Percentiles rank a stretch among this genome's conserved stretches.
Conservation (phyloP, 2,113 vertebrate genomes). For the Mus musculus region DNA sequence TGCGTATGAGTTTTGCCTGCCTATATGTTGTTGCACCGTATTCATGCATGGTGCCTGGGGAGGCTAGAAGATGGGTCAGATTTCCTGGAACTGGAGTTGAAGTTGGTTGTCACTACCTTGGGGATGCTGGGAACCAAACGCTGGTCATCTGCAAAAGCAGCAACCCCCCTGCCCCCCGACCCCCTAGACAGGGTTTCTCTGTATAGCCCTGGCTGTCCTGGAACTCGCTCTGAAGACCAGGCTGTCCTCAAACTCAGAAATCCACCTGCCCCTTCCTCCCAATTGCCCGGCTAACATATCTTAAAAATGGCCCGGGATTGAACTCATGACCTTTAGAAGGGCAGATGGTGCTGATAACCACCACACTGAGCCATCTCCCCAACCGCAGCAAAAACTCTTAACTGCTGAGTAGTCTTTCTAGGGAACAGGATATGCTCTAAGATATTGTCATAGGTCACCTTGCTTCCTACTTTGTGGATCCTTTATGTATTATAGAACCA, state of each 20-base stretch:
- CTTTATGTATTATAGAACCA: slow-evolving; percentile 32
- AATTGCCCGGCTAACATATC: too few relatives aligned
- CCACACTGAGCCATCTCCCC: too few relatives aligned
- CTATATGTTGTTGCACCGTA: background rate
- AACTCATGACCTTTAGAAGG: too few relatives aligned
- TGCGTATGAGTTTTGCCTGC: background rate
- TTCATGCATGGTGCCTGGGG: too few relatives aligned
- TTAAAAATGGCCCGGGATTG: too few relatives aligned
- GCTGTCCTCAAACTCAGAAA: too few relatives aligned
- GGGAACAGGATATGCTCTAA: background rate
- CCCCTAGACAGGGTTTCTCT: too few relatives aligned
- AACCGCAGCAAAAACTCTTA: background rate
- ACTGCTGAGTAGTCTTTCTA: too few relatives aligned
- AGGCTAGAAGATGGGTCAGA: background rate
- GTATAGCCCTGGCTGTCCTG: too few relatives aligned
- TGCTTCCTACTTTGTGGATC: slow-evolving; percentile 27
- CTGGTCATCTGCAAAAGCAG: background rate
- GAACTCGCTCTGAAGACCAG: too few relatives aligned
- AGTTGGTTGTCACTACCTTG: background rate
- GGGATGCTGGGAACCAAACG: background rate
- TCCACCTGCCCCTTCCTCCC: too few relatives aligned
- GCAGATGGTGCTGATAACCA: too few relatives aligned
- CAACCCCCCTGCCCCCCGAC: background rate
- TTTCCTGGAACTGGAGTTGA: background rate
- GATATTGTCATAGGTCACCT: slow-evolving; percentile 4